These are phyloP conservation scores for Petrosia ficiformis DNA, from an alignment of 37 sponge, comb jelly and placozoan genomes.

Conservation along the genomic window DNA sequence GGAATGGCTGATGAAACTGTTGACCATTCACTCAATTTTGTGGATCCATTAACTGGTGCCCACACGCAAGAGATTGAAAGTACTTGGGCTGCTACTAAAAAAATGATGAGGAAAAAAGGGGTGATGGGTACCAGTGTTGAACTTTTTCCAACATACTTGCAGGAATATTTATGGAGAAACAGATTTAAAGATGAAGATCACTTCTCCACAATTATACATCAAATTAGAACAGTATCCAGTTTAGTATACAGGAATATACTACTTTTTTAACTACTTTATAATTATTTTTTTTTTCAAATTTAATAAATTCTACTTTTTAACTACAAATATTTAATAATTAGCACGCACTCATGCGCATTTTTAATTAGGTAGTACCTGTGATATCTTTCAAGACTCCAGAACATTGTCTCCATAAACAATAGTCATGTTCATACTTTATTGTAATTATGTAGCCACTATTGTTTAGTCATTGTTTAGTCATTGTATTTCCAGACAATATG, in stretches of 20 bases:
- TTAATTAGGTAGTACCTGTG: too few relatives aligned
- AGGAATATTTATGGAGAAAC: slow-evolving; percentile 30
- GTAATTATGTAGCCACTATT: too few relatives aligned
- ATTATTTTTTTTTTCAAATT: neutral
- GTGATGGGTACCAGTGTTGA: neutral
- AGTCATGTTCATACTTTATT: too few relatives aligned
- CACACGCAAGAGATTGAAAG: slow-evolving; percentile 30
- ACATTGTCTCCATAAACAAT: too few relatives aligned
- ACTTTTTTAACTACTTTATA: neutral
- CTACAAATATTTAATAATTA: too few relatives aligned
- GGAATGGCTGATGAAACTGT: slow-evolving; percentile 15
- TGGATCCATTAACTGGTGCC: slow-evolving; percentile 33
- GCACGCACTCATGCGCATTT: too few relatives aligned
- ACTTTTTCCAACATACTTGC: slow-evolving; percentile 17
- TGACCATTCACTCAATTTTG: slow-evolving; percentile 47
- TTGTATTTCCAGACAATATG: too few relatives aligned
- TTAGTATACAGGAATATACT: too few relatives aligned
- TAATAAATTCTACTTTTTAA: neutral
- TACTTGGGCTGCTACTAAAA: slow-evolving; percentile 11
- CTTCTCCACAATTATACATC: slow-evolving; percentile 8
- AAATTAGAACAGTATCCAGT: slow-evolving; percentile 46
- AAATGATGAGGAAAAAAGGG: slow-evolving; percentile 8
- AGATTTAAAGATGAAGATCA: neutral
- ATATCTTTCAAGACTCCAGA: too few relatives aligned
- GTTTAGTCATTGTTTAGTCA: too few relatives aligned